phyloP scores from a whole-genome alignment of 2,113 vertebrate species.

The Cinclus cinclus region DNA sequence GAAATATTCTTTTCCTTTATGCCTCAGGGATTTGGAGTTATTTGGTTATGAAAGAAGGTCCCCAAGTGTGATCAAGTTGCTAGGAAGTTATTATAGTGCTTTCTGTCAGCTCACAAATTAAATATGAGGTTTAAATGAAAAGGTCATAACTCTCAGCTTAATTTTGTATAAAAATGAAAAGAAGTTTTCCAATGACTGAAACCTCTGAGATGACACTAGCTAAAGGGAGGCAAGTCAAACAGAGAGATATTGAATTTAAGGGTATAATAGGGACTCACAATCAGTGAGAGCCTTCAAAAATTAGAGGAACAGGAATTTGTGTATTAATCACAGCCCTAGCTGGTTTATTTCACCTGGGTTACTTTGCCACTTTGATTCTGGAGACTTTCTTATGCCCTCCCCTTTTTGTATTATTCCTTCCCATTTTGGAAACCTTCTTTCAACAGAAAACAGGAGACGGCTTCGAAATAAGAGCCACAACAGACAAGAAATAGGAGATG shows the following conservation, averaged over 20 bases:
- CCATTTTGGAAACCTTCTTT: neutral
- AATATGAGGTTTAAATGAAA: constrained; percentile 28
- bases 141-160: neutral
- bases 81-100: neutral
- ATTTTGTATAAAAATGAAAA: neutral
- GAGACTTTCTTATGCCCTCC: neutral
- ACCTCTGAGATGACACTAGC: neutral
- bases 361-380: neutral
- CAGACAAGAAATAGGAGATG: neutral
- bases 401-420: neutral
- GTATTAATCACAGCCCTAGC: neutral
- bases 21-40: neutral
- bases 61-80: neutral
- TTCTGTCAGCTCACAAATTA: neutral
- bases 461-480: neutral
- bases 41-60: constrained; percentile 13
- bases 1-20: neutral
- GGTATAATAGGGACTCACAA: neutral
- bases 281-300: neutral
- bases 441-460: neutral
- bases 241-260: neutral
- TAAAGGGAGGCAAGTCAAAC: neutral
- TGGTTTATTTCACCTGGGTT: neutral
- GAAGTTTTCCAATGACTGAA: neutral
- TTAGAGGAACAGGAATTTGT: neutral